A percentile compares a stretch with the other conserved stretches of the same genome.
Evolutionary conservation across 2,113 vertebrate species (phyloP).

Genomic region (Sisor rabdophorus): DNA sequence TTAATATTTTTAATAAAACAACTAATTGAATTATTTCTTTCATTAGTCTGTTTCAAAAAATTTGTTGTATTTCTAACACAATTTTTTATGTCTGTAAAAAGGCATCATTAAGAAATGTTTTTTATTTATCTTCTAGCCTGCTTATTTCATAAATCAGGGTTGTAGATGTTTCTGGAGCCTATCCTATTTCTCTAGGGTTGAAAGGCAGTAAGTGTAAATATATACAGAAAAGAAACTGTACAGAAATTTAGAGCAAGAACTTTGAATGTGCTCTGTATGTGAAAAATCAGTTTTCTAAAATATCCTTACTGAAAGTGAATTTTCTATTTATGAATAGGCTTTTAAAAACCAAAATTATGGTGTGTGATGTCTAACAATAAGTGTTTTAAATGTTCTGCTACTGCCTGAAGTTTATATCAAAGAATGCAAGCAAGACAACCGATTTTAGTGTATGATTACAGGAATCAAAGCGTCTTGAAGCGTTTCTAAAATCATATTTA

Average conservation of each 20-base stretch:
- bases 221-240: background rate
- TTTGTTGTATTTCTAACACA: background rate
- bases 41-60: background rate
- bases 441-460: no score
- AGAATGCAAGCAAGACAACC: no score
- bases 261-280: no score
- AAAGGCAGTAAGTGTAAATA: background rate
- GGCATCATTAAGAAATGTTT: background rate
- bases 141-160: no score
- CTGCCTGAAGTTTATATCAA: background rate
- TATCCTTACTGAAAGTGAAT: background rate
- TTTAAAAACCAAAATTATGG: background rate
- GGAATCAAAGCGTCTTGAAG: no score
- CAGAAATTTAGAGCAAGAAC: no score
- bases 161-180: no score
- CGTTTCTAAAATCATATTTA: no score
- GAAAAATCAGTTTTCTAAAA: background rate
- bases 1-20: slow-evolving; percentile 37
- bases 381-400: no score
- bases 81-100: background rate
- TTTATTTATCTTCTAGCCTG: no score
- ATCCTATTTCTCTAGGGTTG: no score
- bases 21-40: background rate
- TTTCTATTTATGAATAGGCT: no score
- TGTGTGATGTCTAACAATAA: background rate